These are phyloP conservation scores for Chiloscyllium punctatum DNA, from an alignment of 2,797 vertebrate species.

Conservation along the genomic window DNA sequence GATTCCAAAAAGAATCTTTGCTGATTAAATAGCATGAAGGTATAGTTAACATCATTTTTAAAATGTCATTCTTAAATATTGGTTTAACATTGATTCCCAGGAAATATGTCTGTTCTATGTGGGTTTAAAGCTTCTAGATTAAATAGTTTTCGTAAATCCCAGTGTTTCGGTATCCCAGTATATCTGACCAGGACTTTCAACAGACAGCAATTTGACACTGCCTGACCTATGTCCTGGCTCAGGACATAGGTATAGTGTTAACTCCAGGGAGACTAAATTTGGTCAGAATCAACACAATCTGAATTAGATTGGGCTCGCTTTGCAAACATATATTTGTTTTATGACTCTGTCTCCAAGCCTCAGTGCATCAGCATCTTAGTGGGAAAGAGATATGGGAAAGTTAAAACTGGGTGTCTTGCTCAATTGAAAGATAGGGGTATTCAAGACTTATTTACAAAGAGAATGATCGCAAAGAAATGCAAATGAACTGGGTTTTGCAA, in stretches of 20 bases:
- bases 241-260: not conserved
- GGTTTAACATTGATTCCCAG: not conserved
- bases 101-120: not conserved
- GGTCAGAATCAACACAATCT: not conserved
- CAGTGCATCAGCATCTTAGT: not conserved
- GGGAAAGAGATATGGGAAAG: not conserved
- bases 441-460: not conserved
- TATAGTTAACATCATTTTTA: not conserved
- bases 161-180: too few relatives aligned
- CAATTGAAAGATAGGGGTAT: not conserved
- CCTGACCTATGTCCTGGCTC: not conserved
- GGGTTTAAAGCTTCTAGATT: not conserved
- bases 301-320: not conserved
- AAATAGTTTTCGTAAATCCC: not conserved
- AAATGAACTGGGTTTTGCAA: not conserved
- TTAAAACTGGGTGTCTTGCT: not conserved
- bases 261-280: not conserved
- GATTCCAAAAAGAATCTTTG: not conserved
- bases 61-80: not conserved
- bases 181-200: not conserved
- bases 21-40: not conserved
- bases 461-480: not conserved
- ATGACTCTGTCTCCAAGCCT: not conserved
- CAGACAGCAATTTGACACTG: slow-evolving; percentile 5
- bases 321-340: not conserved